phyloP scores from a whole-genome alignment of 2,797 vertebrate species.

The Scyliorhinus canicula region DNA sequence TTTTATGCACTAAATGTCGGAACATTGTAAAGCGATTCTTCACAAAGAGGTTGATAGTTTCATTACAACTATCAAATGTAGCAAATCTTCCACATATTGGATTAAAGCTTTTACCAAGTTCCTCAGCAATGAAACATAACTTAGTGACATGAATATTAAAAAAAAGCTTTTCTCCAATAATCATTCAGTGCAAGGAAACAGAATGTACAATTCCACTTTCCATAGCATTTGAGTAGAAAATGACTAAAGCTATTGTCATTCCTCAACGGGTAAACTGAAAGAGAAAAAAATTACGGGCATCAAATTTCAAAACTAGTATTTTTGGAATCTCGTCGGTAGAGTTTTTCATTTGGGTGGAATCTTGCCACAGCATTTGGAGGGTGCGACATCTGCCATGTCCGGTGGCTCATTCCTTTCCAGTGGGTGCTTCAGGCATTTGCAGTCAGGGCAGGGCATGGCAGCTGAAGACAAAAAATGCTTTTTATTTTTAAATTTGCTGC shows the following conservation, averaged over 20 bases:
- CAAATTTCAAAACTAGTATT: background rate
- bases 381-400: background rate
- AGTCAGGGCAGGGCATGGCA: background rate
- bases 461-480: constrained; percentile 7
- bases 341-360: background rate
- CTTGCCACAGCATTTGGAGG: background rate
- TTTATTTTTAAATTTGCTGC: background rate
- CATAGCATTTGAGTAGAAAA: background rate
- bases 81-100: background rate
- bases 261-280: background rate
- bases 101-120: background rate
- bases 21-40: background rate
- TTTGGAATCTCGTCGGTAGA: background rate
- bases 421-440: background rate
- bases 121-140: background rate
- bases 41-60: background rate
- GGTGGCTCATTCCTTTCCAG: background rate
- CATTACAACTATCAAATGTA: background rate
- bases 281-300: background rate
- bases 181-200: background rate
- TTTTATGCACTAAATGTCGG: background rate
- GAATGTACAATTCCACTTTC: background rate
- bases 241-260: no score
- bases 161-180: background rate
- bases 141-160: background rate